These are phyloP conservation scores for Lepilemur septentrionalis DNA, from an alignment of 2,797 vertebrate species.

Conservation along the genomic window DNA sequence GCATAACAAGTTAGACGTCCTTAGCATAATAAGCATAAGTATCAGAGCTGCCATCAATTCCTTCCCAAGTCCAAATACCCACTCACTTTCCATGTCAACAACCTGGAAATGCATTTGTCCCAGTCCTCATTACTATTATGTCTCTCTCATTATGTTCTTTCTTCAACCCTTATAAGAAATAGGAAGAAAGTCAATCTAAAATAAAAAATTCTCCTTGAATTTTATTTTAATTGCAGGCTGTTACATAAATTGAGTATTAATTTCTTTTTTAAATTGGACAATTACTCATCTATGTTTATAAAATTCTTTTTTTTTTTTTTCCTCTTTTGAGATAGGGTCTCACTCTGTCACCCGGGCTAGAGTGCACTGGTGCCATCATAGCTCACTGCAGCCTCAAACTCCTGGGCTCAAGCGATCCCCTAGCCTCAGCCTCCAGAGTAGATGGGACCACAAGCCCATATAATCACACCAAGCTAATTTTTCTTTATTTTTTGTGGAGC, in stretches of 20 bases:
- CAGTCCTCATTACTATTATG: background rate
- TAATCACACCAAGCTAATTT: background rate
- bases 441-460: background rate
- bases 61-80: background rate
- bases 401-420: background rate
- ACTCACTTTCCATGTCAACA: background rate
- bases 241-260: background rate
- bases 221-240: slow-evolving; percentile 1
- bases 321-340: background rate
- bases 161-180: background rate
- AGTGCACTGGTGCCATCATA: background rate
- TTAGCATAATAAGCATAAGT: background rate
- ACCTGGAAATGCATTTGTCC: background rate
- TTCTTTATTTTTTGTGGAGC: background rate
- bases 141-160: background rate
- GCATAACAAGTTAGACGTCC: background rate
- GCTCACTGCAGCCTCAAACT: background rate
- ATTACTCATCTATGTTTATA: slow-evolving; percentile 6
- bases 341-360: background rate
- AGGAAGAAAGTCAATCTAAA: background rate
- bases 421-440: background rate
- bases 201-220: background rate
- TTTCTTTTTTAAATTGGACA: background rate
- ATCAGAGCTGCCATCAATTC: background rate
- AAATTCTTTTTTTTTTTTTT: background rate